Evolutionary conservation across 2,888 invertebrate species (phyloP), one percentile per base, ranked within the genome.

Genomic region (Spilarctia lutea): DNA sequence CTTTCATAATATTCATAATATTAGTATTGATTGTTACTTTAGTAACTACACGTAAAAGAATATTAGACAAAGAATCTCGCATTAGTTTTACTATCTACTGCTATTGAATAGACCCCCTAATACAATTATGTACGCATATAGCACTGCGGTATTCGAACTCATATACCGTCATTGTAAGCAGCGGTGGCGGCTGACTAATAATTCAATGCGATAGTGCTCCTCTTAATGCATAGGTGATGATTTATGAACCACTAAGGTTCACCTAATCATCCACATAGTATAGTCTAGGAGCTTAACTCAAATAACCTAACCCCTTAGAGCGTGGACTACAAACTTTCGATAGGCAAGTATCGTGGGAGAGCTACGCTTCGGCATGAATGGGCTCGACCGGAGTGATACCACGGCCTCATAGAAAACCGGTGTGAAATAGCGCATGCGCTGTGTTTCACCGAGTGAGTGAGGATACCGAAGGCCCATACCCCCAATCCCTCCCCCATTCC

Each of bases 211-310:
- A 71, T 63, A 63, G 39, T 24, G 18, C 71, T 24, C 42, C 42
- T 63, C 24, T 7, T 66, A 66, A 39, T 63, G 42, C 71, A 71
- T 63, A 71, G 63, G 42, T 63, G 63, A 71, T 71, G 60, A 42
- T 63, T 71, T 71, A 71, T 39, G 30, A 30, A 63, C 63, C 42
- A 24, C 35, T 30, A 63, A 10, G 63, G 30, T 30, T 63, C 45
- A 42, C 30, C 63, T 30, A 63, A 42, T 71, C 63, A 71, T 20
- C 27, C 27, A 30, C 13, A 27, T 3, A 16, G 16, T 30, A 63
- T 63, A 63, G 27, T 18, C 30, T 13, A 60, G 30, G 16, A 30
- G 27, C 27, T 27, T 18, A 16, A 11, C 13, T 60, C 13, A 18
- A 60, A 27, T 30, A 60, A 16, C 60, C 56, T 60, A 27, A 24